A percentile compares a stretch with the other conserved stretches of the same genome.
Conservation (phyloP, 2,113 vertebrate genomes). For the Crocuta crocuta region DNA sequence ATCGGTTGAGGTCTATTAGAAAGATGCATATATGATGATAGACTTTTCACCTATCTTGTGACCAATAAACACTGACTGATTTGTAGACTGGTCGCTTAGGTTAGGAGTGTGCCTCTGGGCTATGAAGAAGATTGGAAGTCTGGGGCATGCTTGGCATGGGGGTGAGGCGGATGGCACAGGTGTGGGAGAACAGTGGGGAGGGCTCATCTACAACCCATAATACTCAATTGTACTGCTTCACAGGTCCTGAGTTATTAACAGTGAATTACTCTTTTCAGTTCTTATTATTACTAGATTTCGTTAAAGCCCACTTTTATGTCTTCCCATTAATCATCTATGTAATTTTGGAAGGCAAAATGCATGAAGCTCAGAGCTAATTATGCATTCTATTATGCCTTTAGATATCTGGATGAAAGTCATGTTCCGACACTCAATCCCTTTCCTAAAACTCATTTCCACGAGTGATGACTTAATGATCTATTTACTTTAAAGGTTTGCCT, state of each 20-base stretch:
- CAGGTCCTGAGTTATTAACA: neutral
- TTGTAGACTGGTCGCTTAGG: neutral
- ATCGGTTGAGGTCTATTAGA: neutral
- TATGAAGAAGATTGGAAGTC: neutral
- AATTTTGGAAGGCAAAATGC: slow-evolving; percentile 71
- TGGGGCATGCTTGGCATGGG: neutral
- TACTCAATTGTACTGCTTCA: neutral
- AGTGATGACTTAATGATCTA: slow-evolving; percentile 72
- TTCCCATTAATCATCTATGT: slow-evolving; percentile 65
- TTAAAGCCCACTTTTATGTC: slow-evolving; percentile 57
- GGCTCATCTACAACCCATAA: neutral
- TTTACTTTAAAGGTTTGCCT: slow-evolving; percentile 73
- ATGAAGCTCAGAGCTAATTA: slow-evolving; percentile 61
- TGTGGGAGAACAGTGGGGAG: accelerated
- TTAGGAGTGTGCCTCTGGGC: neutral
- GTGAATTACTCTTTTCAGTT: slow-evolving; percentile 51
- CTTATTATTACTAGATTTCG: slow-evolving; percentile 14
- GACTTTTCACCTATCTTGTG: neutral
- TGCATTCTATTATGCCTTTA: slow-evolving; percentile 61
- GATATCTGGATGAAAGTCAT: slow-evolving; percentile 72
- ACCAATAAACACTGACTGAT: neutral
- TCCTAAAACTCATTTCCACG: slow-evolving; percentile 66
- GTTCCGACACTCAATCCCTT: slow-evolving; percentile 54
- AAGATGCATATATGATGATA: neutral
- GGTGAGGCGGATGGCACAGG: too few species aligned